Conservation (phyloP, 92 coral and sea anemone species). For the Actinernus sp. region DNA sequence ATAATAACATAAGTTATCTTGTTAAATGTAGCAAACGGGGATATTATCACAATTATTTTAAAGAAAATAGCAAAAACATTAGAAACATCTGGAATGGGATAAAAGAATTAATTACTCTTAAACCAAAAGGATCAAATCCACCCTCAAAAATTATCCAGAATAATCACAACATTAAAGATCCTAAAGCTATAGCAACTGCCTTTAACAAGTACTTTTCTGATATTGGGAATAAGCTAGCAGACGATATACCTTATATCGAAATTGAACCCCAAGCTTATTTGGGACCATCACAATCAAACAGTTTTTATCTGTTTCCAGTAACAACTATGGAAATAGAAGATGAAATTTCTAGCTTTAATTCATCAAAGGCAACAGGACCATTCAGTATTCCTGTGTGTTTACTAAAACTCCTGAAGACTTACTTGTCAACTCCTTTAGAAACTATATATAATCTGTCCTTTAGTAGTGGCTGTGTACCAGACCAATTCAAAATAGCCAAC, state of each 20-base stretch:
- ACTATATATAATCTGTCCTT: conserved; percentile 38
- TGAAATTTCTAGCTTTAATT: conserved; percentile 23
- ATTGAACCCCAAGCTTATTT: conserved; percentile 13
- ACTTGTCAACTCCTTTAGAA: conserved; percentile 19
- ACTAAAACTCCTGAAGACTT: conserved; percentile 21
- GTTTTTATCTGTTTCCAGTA: conserved; percentile 26
- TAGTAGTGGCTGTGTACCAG: conserved; percentile 37
- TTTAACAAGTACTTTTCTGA: conserved; percentile 19
- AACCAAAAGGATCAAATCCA: conserved; percentile 25
- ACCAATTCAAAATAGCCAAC: conserved; percentile 16
- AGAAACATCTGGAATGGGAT: neutral
- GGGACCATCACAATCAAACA: conserved; percentile 7
- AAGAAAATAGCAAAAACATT: conserved; percentile 9
- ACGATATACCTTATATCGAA: conserved; percentile 11
- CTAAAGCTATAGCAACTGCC: conserved; percentile 30
- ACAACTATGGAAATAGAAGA: conserved; percentile 33
- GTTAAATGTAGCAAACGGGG: conserved; percentile 28
- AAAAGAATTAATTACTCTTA: conserved; percentile 3
- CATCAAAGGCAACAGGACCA: conserved; percentile 47
- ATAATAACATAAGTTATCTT: conserved; percentile 26
- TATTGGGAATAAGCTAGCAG: conserved; percentile 23
- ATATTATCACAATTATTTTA: conserved; percentile 42
- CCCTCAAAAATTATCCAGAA: conserved; percentile 18
- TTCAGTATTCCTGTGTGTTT: conserved; percentile 25
- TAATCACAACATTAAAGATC: conserved; percentile 9